phyloP scores from a whole-genome alignment of 2,888 invertebrate genomes.

The Callinectes sapidus region DNA sequence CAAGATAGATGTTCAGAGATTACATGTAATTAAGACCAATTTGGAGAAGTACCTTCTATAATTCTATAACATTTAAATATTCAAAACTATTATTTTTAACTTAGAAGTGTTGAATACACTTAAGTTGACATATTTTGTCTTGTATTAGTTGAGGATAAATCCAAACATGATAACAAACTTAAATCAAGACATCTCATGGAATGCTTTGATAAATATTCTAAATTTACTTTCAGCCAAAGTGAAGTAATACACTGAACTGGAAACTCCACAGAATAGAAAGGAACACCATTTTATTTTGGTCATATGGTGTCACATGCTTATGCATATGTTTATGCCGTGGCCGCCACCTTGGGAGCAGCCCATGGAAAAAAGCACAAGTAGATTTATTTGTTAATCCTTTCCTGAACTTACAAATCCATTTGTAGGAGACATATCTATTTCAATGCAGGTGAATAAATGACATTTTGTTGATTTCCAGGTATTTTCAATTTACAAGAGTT shows the following conservation, averaged over 20 bases:
- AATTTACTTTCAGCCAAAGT: too few species aligned
- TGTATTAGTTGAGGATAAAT: not conserved
- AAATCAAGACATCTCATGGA: too few species aligned
- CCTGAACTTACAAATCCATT: not conserved
- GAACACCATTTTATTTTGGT: not conserved
- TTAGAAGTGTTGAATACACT: not conserved
- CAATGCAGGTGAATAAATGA: not conserved
- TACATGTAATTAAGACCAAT: too few species aligned
- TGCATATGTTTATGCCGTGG: too few species aligned
- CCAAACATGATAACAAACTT: not conserved
- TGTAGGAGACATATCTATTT: not conserved
- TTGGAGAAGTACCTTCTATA: not conserved
- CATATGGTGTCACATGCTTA: too few species aligned
- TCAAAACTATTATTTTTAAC: not conserved
- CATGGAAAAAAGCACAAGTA: too few species aligned
- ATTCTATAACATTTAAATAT: not conserved
- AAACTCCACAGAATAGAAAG: too few species aligned
- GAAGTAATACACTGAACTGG: too few species aligned
- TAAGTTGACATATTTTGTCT: not conserved
- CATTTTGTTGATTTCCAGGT: not conserved
- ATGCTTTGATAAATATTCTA: too few species aligned
- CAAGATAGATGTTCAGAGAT: too few species aligned
- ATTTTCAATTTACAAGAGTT: slow-evolving; percentile 26
- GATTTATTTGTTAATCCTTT: not conserved
- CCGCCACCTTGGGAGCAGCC: too few species aligned